Evolutionary conservation across 2,888 invertebrate species (phyloP).

Genomic region (Autographa pulchrina): DNA sequence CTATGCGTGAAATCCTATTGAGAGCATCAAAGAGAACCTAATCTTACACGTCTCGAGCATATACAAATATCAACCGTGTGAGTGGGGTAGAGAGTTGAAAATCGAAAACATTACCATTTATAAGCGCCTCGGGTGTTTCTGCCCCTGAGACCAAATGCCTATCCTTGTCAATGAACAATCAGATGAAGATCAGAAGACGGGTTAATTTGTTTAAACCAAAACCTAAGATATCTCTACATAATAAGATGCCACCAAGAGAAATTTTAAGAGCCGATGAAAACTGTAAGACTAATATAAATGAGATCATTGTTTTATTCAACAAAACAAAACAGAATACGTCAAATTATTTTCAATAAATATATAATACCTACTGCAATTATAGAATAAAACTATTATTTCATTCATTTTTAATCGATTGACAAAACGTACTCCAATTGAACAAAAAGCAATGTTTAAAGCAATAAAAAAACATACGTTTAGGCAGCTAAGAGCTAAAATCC

Average conservation of each 20-base stretch:
- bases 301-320: neutral
- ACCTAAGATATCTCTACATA: neutral
- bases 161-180: constrained; percentile 62
- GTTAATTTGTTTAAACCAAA: constrained; percentile 7
- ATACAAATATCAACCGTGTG: constrained; percentile 50
- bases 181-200: constrained; percentile 12
- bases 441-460: neutral
- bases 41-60: constrained; percentile 60
- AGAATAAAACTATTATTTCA: neutral
- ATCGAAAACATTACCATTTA: constrained; percentile 22
- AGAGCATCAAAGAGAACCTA: constrained; percentile 84
- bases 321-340: neutral
- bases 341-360: neutral
- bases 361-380: neutral
- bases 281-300: neutral
- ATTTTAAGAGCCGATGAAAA: too few relatives aligned
- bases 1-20: constrained; percentile 88
- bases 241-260: too few relatives aligned
- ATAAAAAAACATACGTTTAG: neutral
- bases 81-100: constrained; percentile 49
- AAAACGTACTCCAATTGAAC: neutral
- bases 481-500: constrained; percentile 36
- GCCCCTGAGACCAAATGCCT: constrained; percentile 68
- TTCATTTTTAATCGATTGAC: constrained; percentile 3
- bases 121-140: constrained; percentile 62